Conservation (phyloP, 2,888 invertebrate genomes). For the Phlogophora meticulosa region DNA sequence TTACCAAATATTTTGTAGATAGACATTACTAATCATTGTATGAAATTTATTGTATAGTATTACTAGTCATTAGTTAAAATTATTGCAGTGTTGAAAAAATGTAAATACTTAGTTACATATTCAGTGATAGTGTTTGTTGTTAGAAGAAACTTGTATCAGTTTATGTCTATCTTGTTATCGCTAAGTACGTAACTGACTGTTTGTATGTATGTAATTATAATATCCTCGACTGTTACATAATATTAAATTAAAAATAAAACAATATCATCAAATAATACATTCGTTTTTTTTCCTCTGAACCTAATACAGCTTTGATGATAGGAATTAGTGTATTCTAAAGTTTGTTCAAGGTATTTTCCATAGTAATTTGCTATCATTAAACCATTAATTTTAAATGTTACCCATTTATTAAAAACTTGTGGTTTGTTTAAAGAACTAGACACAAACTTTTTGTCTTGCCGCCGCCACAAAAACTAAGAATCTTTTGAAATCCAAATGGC, state of each 20-base stretch:
- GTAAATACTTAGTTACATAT: conserved; percentile 74
- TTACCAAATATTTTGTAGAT: conserved; percentile 91
- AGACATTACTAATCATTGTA: conserved; percentile 78
- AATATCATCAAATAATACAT: conserved; percentile 71
- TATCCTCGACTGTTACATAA: conserved; percentile 83
- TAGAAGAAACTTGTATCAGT: conserved; percentile 45
- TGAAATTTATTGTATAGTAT: conserved; percentile 84
- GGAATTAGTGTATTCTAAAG: conserved; percentile 54
- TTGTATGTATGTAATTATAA: conserved; percentile 74
- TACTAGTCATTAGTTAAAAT: conserved; percentile 89
- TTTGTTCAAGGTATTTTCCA: conserved; percentile 62
- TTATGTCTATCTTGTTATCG: conserved; percentile 59
- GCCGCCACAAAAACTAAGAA: conserved; percentile 75
- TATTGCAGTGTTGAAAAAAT: conserved; percentile 78
- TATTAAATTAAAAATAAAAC: conserved; percentile 82
- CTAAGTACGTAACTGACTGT: conserved; percentile 70
- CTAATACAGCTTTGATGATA: conserved; percentile 34
- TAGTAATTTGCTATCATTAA: conserved; percentile 66
- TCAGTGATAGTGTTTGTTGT: conserved; percentile 65
- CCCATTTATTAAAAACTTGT: conserved; percentile 70
- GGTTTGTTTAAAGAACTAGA: conserved; percentile 78
- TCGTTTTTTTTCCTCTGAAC: conserved; percentile 60
- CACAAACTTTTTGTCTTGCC: conserved; percentile 74
- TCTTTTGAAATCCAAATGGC: conserved; percentile 75
- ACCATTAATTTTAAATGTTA: conserved; percentile 64